Base-by-base conservation (phyloP, 2,888 invertebrate genomes). In the Prosapia bicincta region DNA sequence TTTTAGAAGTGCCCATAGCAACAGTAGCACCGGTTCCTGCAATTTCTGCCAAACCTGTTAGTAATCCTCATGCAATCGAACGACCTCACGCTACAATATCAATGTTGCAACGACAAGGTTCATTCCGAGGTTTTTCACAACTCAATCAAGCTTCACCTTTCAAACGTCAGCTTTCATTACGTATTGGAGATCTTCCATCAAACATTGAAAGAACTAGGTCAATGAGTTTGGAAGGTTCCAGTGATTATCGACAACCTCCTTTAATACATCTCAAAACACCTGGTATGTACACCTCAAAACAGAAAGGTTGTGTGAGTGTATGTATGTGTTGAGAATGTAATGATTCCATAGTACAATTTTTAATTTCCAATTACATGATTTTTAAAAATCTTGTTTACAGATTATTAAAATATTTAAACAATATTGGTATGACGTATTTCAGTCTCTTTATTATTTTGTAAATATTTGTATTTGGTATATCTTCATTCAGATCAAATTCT, bases 11-110 rank as follows among this genome's bases (percentile, higher is more conserved):
- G 66, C 76, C 76, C 10, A 74, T 76, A n/a, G 76, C 76, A 20
- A 74, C 76, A 43, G 76, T 76, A n/a, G 74, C 76, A 5, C 76
- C 76, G 9, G 72, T 72, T 10, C 78, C 76, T 71, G 70, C 77
- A 10, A 68, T 77, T 10, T 75, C 83, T 82, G n/a, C 84, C 81
- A 88, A 87, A 77, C 87, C 88, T 24, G 89, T 92, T 3, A 90
- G 91, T 83, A 97, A 97, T 86, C 97, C 96, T 0, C 95, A 94
- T 85, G 97, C 97, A 10, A 97, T 97, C 81, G 97, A 97, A 85
- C 89, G 98, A 72, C 99, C 99, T 1, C 97, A 97, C 84, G 98
- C 98, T 76, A 97, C 98, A 66, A 94, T 95, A 32, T 93, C 94
- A 80, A 92, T 99, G 90, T 88, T 99, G 74, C 95, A 98, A 85